Evolutionary conservation across 2,113 vertebrate genomes (phyloP), one percentile per base, ranked within the genome.

Genomic region (Nycticorax nycticorax): DNA sequence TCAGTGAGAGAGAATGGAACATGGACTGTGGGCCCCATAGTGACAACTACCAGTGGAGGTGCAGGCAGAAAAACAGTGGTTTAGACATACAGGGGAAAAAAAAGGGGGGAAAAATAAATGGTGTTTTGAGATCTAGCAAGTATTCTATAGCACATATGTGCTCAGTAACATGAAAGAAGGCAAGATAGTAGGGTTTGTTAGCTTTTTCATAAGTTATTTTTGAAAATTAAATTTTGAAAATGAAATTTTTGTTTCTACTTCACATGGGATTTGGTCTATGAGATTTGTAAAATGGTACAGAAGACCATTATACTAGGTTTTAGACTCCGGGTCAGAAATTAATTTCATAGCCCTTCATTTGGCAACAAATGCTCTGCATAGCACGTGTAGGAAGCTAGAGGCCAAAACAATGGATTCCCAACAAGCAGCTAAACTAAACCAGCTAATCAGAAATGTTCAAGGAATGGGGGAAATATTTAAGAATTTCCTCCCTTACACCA

Each of bases 11-110:
- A 72, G 9, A 81, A 85, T 10, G 8, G 39, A 76, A 50, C 21
- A 41, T 8, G 10, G 30, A 55, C 33, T 64, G 13, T 6, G 1
- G 8, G 1, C 9, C 11, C 10, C 6, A 18, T 10, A 48, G 10
- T 37, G 8, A 10, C 33, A 69, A 32, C 12, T 48, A 35, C 13
- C 43, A 60, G 3, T 28, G 41, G 3, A 8, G 5, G 8, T 22
- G 5, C 0, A 43, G 5, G 39, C 26, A 85, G 30, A 43, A 59
- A 53, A 93, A 27, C 0, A 55, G 24, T 17, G 2, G 1, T 56
- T 76, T 88, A 69, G 19, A 43, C 10, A 68, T 6, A 39, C 2
- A 76, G 37, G 8, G 4, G 0, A 10, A 78, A 82, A n/a, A n/a
- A 56, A 27, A 4, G 2, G 4, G 2, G 7, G 2, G 12, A 2